Base-by-base conservation (phyloP, 2,888 invertebrate genomes). In the Lepidonotus clava region DNA sequence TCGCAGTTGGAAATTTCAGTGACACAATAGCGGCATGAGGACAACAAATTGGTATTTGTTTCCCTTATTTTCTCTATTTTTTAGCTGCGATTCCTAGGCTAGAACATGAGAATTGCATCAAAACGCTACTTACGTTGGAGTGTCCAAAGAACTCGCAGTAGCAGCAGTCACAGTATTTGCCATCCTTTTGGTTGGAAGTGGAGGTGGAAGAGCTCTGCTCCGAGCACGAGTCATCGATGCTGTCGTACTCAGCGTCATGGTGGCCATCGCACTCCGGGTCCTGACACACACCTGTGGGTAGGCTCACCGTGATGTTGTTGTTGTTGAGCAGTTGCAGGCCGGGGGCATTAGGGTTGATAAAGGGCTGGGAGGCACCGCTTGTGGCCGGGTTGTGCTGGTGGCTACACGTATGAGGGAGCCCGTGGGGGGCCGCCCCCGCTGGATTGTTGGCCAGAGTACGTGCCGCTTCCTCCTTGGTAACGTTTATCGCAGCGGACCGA, bases 61-160 rank as follows among this genome's bases (percentile, higher is more conserved):
- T n/a, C n/a, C n/a, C n/a, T n/a, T n/a, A n/a, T n/a, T n/a, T n/a
- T n/a, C n/a, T n/a, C n/a, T n/a, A n/a, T n/a, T n/a, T n/a, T n/a
- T n/a, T n/a, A n/a, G n/a, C n/a, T n/a, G n/a, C n/a, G n/a, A n/a
- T n/a, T n/a, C n/a, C n/a, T n/a, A n/a, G n/a, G n/a, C n/a, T n/a
- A n/a, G n/a, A n/a, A n/a, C n/a, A n/a, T n/a, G n/a, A n/a, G n/a
- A n/a, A n/a, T n/a, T n/a, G n/a, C n/a, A 56, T 56, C 4, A 66
- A 66, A 38, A 21, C 18, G 32, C 1, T 28, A 91, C 94, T 92
- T 90, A 94, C 94, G 91, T 93, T 96, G 86, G 96, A 96, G 90
- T 96, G 97, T 67, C 97, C 97, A 91, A 97, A 97, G n/a, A 97
- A 96, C 90, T 97, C 96, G 92, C 97, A 97, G 92, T 97, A 97